Percentiles rank a stretch among this genome's conserved stretches.
Conservation (phyloP, 2,113 vertebrate genomes). For the Haliaeetus leucogaster region DNA sequence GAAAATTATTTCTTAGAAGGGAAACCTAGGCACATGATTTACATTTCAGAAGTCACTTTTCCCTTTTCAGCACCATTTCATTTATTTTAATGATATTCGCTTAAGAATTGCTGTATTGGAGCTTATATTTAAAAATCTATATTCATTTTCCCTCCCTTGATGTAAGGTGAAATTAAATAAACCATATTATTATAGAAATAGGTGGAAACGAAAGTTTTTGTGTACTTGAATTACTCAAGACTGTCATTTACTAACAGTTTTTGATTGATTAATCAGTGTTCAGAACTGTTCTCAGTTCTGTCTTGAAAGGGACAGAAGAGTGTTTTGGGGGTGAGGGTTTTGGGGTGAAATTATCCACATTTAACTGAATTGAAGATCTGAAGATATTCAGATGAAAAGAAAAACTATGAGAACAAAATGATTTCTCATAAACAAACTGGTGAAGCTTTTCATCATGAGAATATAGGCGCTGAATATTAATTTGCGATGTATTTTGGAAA, state of each 20-base stretch:
- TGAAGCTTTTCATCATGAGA: neutral
- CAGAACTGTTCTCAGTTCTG: neutral
- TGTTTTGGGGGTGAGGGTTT: neutral
- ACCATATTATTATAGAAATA: neutral
- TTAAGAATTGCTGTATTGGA: neutral
- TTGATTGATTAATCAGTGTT: neutral
- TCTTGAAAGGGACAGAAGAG: neutral
- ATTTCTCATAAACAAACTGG: neutral
- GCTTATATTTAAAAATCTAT: neutral
- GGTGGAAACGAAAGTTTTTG: no score
- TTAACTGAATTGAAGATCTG: neutral
- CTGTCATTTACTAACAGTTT: no score
- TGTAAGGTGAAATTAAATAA: neutral
- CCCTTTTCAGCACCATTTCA: neutral
- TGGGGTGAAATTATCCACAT: no score
- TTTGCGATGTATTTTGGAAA: neutral
- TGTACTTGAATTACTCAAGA: neutral
- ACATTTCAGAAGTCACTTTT: neutral
- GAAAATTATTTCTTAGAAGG: neutral
- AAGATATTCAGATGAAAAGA: neutral
- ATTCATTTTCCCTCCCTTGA: neutral
- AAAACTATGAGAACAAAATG: neutral
- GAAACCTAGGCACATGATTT: neutral
- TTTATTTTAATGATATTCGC: neutral
- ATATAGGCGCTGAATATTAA: accelerated